phyloP scores from a whole-genome alignment of 1,140 invertebrate species.

The Dolichoris vasculosae region DNA sequence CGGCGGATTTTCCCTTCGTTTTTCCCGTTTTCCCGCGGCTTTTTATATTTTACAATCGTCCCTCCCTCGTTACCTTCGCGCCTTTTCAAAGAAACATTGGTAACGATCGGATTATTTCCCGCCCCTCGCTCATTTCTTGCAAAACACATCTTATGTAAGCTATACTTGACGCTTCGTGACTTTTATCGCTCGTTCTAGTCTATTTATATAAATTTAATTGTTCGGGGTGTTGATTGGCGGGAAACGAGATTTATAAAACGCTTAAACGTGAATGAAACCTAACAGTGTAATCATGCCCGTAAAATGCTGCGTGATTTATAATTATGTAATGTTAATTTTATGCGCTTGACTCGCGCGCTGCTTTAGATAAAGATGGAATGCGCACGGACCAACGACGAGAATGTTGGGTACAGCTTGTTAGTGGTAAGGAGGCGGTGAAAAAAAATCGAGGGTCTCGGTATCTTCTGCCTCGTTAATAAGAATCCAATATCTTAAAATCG shows the following conservation, averaged over 20 bases:
- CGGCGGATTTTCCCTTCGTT: neutral
- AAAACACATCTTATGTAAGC: neutral
- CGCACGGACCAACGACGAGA: neutral
- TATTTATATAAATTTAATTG: neutral
- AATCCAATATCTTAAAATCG: neutral
- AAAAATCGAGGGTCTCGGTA: neutral
- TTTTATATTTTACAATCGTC: too few relatives aligned
- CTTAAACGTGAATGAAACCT: neutral
- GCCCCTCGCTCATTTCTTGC: neutral
- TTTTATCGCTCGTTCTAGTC: slow-evolving; percentile 11
- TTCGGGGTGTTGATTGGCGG: neutral
- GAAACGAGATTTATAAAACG: slow-evolving; percentile 6
- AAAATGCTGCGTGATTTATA: neutral
- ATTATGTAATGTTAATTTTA: slow-evolving; percentile 30
- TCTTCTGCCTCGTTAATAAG: neutral
- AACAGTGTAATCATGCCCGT: neutral
- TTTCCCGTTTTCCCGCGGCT: neutral
- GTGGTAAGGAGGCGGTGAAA: neutral
- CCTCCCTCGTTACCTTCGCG: neutral
- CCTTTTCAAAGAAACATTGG: neutral
- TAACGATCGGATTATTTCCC: neutral
- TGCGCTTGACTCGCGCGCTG: too few relatives aligned
- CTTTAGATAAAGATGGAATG: neutral
- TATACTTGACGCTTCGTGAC: neutral
- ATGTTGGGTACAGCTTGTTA: neutral